A percentile compares a stretch with the other conserved stretches of the same genome.
These are phyloP conservation scores for Ephialtes manifestator DNA, from an alignment of 2,888 invertebrate genomes.

Conservation along the genomic window DNA sequence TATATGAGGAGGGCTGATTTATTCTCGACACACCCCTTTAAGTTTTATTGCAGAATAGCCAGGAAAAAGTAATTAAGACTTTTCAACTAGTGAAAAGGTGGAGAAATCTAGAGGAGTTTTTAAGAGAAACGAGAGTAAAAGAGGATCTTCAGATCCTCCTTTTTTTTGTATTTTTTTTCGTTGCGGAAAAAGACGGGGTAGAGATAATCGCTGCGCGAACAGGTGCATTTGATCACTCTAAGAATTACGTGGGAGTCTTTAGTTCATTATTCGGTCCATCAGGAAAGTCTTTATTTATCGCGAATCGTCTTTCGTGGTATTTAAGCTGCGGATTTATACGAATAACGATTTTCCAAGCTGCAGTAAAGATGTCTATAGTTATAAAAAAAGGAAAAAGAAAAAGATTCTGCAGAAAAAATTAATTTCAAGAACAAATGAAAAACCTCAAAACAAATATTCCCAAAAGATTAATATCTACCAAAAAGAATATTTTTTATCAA, in stretches of 20 bases:
- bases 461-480: too few species aligned
- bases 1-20: neutral
- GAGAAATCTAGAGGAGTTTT: neutral
- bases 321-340: neutral
- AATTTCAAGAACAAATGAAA: too few species aligned
- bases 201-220: neutral
- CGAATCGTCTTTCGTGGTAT: neutral
- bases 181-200: neutral
- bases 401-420: too few species aligned
- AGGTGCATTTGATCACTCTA: constrained; percentile 2
- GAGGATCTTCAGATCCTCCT: neutral
- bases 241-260: neutral
- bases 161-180: neutral
- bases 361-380: neutral
- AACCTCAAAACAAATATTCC: too few species aligned
- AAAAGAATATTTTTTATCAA: too few species aligned
- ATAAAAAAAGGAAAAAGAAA: too few species aligned
- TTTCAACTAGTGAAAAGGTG: neutral
- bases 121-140: neutral
- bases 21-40: neutral
- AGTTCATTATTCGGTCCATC: constrained; percentile 11
- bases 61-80: constrained; percentile 22
- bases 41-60: neutral
- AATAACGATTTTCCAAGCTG: neutral
- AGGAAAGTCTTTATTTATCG: neutral